These are phyloP conservation scores for Aporophyla nigra DNA, from an alignment of 2,888 invertebrate genomes.

Conservation along the genomic window DNA sequence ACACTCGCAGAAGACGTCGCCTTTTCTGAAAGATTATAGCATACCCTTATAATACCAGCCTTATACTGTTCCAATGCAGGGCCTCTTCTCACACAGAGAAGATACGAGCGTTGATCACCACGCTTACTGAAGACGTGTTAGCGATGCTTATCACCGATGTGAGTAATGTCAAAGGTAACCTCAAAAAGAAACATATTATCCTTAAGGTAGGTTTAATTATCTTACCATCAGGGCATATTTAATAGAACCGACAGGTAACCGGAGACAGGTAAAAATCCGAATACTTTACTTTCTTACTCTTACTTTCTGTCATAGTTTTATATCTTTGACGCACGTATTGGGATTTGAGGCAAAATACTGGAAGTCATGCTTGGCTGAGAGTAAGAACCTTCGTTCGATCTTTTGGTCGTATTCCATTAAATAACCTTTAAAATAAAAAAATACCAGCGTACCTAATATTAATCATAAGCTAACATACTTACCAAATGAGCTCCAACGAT, in stretches of 20 bases:
- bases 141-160: too few species aligned
- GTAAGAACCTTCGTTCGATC: too few species aligned
- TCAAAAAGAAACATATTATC: too few species aligned
- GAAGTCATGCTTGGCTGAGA: too few species aligned
- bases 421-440: too few species aligned
- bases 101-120: not conserved
- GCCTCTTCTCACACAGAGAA: not conserved
- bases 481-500: slow-evolving; percentile 62
- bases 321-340: not conserved
- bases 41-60: not conserved
- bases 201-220: too few species aligned
- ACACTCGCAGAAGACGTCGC: slow-evolving; percentile 56
- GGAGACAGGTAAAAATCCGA: not conserved
- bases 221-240: too few species aligned
- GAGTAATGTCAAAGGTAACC: too few species aligned
- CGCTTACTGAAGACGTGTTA: too few species aligned
- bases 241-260: too few species aligned
- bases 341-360: too few species aligned
- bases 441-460: not conserved
- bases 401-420: not conserved
- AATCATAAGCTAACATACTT: not conserved
- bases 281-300: not conserved
- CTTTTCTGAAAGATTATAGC: slow-evolving; percentile 65
- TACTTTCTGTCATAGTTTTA: not conserved
- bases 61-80: not conserved